Evolutionary conservation across 2,888 invertebrate species (phyloP).

Genomic region (Caenorhabditis imperialis): DNA sequence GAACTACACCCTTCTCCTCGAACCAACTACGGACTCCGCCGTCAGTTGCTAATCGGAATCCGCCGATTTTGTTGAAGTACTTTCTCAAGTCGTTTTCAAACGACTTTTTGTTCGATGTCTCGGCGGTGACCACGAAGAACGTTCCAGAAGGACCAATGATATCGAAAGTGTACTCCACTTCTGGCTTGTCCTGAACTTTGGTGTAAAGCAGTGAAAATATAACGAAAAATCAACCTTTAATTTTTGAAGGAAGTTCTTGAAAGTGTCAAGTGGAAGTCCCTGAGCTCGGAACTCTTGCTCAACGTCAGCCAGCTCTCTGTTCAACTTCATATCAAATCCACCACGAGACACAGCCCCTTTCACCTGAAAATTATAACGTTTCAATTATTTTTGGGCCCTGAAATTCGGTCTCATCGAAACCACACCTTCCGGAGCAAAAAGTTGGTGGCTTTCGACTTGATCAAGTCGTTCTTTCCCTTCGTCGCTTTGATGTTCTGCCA

Average conservation of each 20-base stretch:
- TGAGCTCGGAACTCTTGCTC: slow-evolving; percentile 70
- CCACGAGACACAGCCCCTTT: slow-evolving; percentile 62
- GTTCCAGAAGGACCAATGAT: slow-evolving; percentile 73
- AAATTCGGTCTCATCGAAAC: too few species aligned
- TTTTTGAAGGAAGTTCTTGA: slow-evolving; percentile 67
- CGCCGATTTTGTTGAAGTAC: slow-evolving; percentile 72
- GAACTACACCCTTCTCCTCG: slow-evolving; percentile 68
- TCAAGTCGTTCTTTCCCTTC: slow-evolving; percentile 74
- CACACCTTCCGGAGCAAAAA: slow-evolving; percentile 63
- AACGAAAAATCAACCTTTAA: slow-evolving; percentile 52
- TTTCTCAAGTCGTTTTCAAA: slow-evolving; percentile 63
- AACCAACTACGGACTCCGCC: slow-evolving; percentile 68
- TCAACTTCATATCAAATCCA: slow-evolving; percentile 73
- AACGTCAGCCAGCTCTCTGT: slow-evolving; percentile 68
- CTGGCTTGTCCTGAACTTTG: slow-evolving; percentile 74
- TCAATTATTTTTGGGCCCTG: neutral
- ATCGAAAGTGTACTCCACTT: slow-evolving; percentile 67
- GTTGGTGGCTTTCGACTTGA: slow-evolving; percentile 67
- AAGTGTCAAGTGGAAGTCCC: slow-evolving; percentile 72
- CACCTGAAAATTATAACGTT: slow-evolving; percentile 39
- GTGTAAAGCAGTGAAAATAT: too few species aligned
- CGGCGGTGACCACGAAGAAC: slow-evolving; percentile 70
- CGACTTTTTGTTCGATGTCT: slow-evolving; percentile 66
- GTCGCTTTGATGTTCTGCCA: slow-evolving; percentile 76
- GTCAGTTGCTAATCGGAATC: slow-evolving; percentile 69